phyloP scores from a whole-genome alignment of 2,797 vertebrate genomes.

The Scleropages formosus region DNA sequence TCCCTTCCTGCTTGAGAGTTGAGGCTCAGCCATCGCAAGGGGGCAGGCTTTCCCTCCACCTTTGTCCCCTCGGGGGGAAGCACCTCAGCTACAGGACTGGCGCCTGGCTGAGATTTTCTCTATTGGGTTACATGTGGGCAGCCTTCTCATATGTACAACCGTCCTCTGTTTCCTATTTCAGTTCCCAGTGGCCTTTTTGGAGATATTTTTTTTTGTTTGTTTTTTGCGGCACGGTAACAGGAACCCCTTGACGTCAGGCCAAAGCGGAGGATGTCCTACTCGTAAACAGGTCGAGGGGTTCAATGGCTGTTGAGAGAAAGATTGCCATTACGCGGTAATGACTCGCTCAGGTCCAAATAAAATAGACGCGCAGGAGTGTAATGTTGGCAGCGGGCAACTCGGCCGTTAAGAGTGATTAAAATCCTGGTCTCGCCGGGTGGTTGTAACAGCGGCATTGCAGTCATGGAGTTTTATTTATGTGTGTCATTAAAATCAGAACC shows the following conservation, averaged over 20 bases:
- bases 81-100: not conserved
- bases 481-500: slow-evolving; percentile 11
- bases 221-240: not conserved
- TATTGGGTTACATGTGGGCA: not conserved
- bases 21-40: slow-evolving; percentile 19
- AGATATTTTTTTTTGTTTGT: not conserved
- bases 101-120: not conserved
- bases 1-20: not conserved
- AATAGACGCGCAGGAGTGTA: not conserved
- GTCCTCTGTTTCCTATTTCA: not conserved
- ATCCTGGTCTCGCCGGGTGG: not conserved
- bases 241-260: slow-evolving; percentile 5
- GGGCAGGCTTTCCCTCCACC: slow-evolving; percentile 31
- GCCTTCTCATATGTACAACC: not conserved
- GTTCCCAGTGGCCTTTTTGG: not conserved
- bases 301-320: not conserved
- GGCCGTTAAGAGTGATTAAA: slow-evolving; percentile 3
- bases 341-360: slow-evolving; percentile 9
- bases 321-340: slow-evolving; percentile 17
- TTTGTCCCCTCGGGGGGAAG: not conserved
- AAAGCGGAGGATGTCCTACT: not conserved
- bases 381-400: not conserved
- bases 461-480: slow-evolving; percentile 6
- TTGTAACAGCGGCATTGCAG: not conserved
- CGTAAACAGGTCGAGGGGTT: slow-evolving; percentile 9